Evolutionary conservation across 2,888 invertebrate species (phyloP), one percentile per base, ranked within the genome.

Genomic region (Erpobdella octoculata): DNA sequence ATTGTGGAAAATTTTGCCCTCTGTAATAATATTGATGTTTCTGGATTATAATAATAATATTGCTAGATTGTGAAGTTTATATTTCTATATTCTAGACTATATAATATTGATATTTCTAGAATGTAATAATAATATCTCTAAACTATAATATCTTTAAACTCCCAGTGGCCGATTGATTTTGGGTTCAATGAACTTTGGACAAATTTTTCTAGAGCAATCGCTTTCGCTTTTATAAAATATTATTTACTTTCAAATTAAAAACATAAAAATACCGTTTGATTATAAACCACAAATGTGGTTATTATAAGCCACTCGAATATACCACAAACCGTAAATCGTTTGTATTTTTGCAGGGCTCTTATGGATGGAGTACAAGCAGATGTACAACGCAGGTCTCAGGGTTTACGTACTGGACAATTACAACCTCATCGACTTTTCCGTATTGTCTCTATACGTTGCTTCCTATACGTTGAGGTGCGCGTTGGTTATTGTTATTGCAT

Each of bases 301-400:
- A 3, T n/a, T n/a, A 3, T n/a, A 53, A 53, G 21, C 21, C 28
- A 25, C 28, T 25, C 5, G 5, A 53, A 53, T 53, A 53, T 25
- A n/a, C 8, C 12, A 28, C 21, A 33, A 18, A 46, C 33, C 2
- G n/a, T 8, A n/a, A 38, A 25, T 46, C 58, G 74, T 78, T 5
- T n/a, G n/a, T n/a, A n/a, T n/a, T n/a, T n/a, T n/a, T n/a, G n/a
- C 78, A 82, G 83, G 83, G 73, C 76, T 82, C 69, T 75, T 83
- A 59, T 82, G 82, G 80, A 81, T 81, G 76, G 83, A 83, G 75
- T 81, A 82, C 76, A 83, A 83, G 76, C 82, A 82, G 74, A 79
- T 83, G 58, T 82, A 82, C 77, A 78, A 76, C 76, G 79, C 80
- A 71, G 82, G 82, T 61, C 78, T 81, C 36, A 75, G 80, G 35